These are phyloP conservation scores for Hapalemur alaotrensis DNA, from an alignment of 2,797 vertebrate genomes.

Conservation along the genomic window DNA sequence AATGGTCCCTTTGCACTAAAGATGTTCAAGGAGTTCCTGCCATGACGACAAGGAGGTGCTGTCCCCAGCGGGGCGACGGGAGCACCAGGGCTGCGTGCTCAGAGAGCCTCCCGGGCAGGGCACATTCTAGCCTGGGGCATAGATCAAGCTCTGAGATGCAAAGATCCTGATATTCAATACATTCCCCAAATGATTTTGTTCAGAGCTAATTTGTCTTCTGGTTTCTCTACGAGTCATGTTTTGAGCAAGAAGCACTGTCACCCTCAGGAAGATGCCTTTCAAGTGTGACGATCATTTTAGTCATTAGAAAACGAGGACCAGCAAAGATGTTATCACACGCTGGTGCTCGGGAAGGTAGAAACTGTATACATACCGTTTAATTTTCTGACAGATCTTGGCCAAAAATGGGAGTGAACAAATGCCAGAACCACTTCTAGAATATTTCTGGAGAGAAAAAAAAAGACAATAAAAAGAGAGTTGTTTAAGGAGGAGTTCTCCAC, in stretches of 20 bases:
- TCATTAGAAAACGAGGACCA: neutral
- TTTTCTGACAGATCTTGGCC: conserved; percentile 82
- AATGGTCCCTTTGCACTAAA: neutral
- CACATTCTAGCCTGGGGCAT: rapidly evolving
- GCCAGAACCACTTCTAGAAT: conserved; percentile 41
- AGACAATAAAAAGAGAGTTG: conserved; percentile 13
- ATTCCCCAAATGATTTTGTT: neutral
- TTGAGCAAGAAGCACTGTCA: neutral
- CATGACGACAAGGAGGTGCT: neutral
- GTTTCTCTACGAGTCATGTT: neutral
- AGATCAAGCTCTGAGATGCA: neutral
- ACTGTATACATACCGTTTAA: conserved; percentile 81
- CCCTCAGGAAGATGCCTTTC: neutral
- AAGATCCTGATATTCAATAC: neutral
- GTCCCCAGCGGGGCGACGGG: rapidly evolving
- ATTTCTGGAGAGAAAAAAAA: conserved; percentile 76
- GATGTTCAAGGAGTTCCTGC: neutral
- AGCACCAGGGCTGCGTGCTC: no score
- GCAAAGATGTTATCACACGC: neutral
- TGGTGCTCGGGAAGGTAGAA: neutral
- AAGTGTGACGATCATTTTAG: neutral
- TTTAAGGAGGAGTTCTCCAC: neutral
- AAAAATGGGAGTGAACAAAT: conserved; percentile 84
- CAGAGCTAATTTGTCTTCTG: neutral
- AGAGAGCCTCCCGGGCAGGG: neutral